phyloP scores from a whole-genome alignment of 2,888 invertebrate genomes.

The Copidosoma aretas region DNA sequence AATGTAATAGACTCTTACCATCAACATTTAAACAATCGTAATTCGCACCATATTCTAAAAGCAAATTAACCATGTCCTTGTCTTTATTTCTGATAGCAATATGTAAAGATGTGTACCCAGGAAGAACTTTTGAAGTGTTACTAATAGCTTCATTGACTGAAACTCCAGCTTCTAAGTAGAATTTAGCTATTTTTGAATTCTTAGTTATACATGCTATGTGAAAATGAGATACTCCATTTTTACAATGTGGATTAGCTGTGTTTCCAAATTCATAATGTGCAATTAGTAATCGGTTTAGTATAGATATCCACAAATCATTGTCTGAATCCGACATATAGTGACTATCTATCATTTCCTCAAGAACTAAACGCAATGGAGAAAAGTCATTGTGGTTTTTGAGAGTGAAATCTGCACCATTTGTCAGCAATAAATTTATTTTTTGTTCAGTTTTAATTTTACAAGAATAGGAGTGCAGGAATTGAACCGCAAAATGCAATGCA shows the following conservation, averaged over 20 bases:
- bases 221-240: background rate
- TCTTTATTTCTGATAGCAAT: background rate
- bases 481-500: no score
- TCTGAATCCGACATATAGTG: no score
- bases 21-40: background rate
- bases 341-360: background rate
- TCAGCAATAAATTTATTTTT: background rate
- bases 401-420: slow-evolving; percentile 55
- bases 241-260: background rate
- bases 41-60: background rate
- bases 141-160: background rate
- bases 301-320: background rate
- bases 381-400: background rate
- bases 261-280: background rate
- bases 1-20: background rate
- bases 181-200: background rate
- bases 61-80: background rate
- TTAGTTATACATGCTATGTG: background rate
- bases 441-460: no score
- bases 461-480: no score
- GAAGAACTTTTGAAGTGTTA: background rate
- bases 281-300: background rate
- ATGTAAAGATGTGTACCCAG: background rate
- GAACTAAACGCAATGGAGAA: background rate
- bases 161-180: background rate